These are phyloP conservation scores for Euclidia mi DNA, from an alignment of 2,888 invertebrate species.

Conservation along the genomic window DNA sequence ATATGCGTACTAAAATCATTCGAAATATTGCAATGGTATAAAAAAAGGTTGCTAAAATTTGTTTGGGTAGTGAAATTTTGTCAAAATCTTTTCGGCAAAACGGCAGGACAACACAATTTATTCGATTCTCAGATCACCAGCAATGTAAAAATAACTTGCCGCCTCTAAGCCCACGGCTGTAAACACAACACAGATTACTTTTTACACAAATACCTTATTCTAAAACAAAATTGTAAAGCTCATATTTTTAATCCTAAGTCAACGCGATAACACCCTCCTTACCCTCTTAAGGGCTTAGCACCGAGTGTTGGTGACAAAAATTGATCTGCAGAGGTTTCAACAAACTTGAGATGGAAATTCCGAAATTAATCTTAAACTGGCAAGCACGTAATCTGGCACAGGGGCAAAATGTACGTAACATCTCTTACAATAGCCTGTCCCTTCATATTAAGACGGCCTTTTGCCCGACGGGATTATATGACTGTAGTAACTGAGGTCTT, in stretches of 20 bases:
- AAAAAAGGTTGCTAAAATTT: too few relatives aligned
- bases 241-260: slow-evolving; percentile 38
- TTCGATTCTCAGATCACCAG: too few relatives aligned
- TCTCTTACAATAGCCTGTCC: slow-evolving; percentile 81
- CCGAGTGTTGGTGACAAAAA: slow-evolving; percentile 51
- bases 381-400: slow-evolving; percentile 75
- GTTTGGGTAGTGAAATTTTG: too few relatives aligned
- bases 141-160: too few relatives aligned
- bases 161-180: too few relatives aligned
- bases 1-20: too few relatives aligned
- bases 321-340: slow-evolving; percentile 54
- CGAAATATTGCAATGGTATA: too few relatives aligned
- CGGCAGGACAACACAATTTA: too few relatives aligned
- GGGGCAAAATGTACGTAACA: slow-evolving; percentile 79
- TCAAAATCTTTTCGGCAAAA: too few relatives aligned
- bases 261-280: slow-evolving; percentile 31
- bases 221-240: neutral
- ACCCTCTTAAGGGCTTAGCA: slow-evolving; percentile 40
- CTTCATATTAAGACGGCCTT: slow-evolving; percentile 63
- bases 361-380: slow-evolving; percentile 79
- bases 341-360: slow-evolving; percentile 71
- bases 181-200: too few relatives aligned
- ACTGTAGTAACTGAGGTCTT: slow-evolving; percentile 66
- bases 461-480: slow-evolving; percentile 71
- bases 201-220: neutral